A percentile compares a stretch with the other conserved stretches of the same genome.
Conservation (phyloP, 2,888 invertebrate genomes). For the Mythimna impura region DNA sequence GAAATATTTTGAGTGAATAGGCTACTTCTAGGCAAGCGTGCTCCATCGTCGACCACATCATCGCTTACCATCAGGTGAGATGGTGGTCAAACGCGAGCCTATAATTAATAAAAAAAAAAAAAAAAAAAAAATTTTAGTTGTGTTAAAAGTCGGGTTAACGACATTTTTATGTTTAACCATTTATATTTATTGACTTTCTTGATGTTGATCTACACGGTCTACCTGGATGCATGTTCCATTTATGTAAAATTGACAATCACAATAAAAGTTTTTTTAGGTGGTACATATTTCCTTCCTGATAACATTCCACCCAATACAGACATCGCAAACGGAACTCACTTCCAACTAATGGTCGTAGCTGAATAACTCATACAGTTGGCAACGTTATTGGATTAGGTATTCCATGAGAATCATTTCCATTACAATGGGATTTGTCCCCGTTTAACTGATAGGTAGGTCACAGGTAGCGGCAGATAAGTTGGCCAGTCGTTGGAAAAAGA, state of each 20-base stretch:
- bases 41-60: no score
- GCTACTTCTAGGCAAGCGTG: no score
- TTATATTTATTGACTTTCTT: no score
- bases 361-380: not conserved
- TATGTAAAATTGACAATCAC: not conserved
- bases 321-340: not conserved
- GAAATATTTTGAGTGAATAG: no score
- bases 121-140: no score
- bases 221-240: not conserved
- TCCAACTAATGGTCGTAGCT: not conserved
- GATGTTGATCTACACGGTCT: not conserved
- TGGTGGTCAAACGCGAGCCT: no score
- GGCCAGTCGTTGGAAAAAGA: no score
- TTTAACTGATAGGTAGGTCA: no score
- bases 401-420: not conserved
- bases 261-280: not conserved
- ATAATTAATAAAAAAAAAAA: no score
- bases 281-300: not conserved
- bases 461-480: not conserved
- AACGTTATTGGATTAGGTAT: not conserved
- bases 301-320: not conserved
- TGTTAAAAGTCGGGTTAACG: no score
- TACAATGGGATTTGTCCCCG: not conserved
- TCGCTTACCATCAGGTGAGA: no score
- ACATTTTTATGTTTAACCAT: no score